These are phyloP conservation scores for Tringa solitaria DNA, from an alignment of 2,113 vertebrate genomes.

Conservation along the genomic window DNA sequence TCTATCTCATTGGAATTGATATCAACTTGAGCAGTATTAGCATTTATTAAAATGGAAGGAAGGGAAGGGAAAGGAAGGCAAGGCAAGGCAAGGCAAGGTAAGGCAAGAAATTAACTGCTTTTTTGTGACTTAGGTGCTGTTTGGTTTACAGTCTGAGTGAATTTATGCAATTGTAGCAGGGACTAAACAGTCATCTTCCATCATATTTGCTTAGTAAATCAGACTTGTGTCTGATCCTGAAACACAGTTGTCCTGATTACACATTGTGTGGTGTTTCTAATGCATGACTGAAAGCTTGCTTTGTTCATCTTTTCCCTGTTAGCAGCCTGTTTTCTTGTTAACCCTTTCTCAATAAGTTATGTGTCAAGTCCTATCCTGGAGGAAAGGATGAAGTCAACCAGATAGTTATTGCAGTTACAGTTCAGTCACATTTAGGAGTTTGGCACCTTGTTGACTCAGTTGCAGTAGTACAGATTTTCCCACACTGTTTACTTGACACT, in stretches of 20 bases:
- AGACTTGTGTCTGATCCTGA: background rate
- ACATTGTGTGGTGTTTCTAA: constrained; percentile 18
- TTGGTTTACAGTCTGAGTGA: constrained; percentile 4
- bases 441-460: constrained; percentile 74
- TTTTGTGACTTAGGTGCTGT: background rate
- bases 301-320: background rate
- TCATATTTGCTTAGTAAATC: background rate
- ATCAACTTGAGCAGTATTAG: background rate
- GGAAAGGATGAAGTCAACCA: constrained; percentile 41
- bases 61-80: too few species aligned
- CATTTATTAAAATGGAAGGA: background rate
- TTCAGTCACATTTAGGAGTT: constrained; percentile 47
- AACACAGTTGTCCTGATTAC: constrained; percentile 31
- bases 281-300: constrained; percentile 33
- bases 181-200: background rate
- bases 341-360: constrained; percentile 46
- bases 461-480: constrained; percentile 71
- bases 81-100: background rate
- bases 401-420: constrained; percentile 51
- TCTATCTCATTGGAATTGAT: background rate
- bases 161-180: background rate
- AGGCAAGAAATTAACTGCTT: background rate
- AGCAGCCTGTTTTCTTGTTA: constrained; percentile 42
- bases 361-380: constrained; percentile 33
- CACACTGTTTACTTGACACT: constrained; percentile 76